These are phyloP conservation scores for Lytechinus pictus DNA, from an alignment of 35 echinoderm and acorn worm species.

Conservation along the genomic window DNA sequence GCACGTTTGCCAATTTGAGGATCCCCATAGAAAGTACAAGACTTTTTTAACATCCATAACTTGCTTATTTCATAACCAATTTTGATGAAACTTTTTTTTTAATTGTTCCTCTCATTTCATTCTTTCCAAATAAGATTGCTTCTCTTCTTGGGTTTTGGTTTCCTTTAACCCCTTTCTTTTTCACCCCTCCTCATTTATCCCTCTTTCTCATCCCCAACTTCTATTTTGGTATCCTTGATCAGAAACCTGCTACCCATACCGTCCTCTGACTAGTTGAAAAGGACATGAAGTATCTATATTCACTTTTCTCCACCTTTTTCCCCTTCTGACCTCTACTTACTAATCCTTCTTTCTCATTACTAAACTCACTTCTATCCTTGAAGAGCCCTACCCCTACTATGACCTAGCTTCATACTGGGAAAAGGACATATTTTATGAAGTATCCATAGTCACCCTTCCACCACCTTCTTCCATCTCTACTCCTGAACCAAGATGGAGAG, in stretches of 20 bases:
- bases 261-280: too few species aligned
- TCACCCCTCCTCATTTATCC: not conserved
- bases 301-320: not conserved
- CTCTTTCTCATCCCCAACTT: not conserved
- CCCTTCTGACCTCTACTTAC: not conserved
- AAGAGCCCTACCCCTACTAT: not conserved
- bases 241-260: too few species aligned
- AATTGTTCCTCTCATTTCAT: too few species aligned
- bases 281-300: too few species aligned
- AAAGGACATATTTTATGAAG: not conserved
- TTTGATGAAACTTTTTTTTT: too few species aligned
- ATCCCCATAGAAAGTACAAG: too few species aligned
- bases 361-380: not conserved
- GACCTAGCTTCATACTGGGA: not conserved
- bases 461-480: not conserved
- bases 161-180: too few species aligned
- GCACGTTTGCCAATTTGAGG: too few species aligned
- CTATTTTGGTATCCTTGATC: not conserved
- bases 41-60: too few species aligned
- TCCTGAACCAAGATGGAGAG: not conserved
- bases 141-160: too few species aligned
- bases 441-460: not conserved
- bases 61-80: too few species aligned
- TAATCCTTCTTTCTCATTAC: not conserved
- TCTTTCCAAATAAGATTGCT: too few species aligned